Percentiles rank a stretch among this genome's conserved stretches.
These are phyloP conservation scores for Megaustenia siamemsis DNA, from an alignment of 2,888 invertebrate species.

Conservation along the genomic window DNA sequence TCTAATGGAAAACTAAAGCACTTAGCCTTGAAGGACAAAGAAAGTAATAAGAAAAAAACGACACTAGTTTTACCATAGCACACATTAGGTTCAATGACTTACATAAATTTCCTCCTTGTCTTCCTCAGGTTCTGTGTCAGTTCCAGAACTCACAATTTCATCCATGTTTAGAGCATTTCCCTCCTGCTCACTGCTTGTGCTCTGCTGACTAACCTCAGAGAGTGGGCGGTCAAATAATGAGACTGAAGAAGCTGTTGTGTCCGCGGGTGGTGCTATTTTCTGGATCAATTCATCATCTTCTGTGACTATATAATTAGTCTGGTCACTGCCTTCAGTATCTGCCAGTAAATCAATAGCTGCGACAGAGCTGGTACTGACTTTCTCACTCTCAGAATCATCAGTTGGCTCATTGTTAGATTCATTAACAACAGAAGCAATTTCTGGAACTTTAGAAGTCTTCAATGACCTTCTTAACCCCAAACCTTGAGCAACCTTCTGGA, in stretches of 20 bases:
- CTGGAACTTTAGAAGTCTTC: slow-evolving; percentile 23
- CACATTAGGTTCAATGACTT: background rate
- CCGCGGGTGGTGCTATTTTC: background rate
- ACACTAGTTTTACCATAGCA: too few species aligned
- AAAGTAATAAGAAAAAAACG: background rate
- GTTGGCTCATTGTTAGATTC: background rate
- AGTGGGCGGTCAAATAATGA: slow-evolving; percentile 15
- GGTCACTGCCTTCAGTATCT: background rate
- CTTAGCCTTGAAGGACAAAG: background rate
- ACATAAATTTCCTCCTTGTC: slow-evolving; percentile 53
- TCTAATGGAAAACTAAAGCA: background rate
- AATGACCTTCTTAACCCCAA: slow-evolving; percentile 29
- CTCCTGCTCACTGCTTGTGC: slow-evolving; percentile 44
- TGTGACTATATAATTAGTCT: background rate
- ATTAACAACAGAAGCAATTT: background rate
- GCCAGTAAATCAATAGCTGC: background rate
- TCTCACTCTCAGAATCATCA: background rate
- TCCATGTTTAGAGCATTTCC: slow-evolving; percentile 11
- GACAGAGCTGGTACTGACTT: background rate
- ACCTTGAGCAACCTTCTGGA: slow-evolving; percentile 40
- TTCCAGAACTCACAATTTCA: slow-evolving; percentile 41
- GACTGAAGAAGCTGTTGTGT: background rate
- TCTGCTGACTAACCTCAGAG: slow-evolving; percentile 39
- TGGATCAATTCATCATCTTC: slow-evolving; percentile 6
- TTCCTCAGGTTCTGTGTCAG: slow-evolving; percentile 48